Evolutionary conservation across 1,140 invertebrate species (phyloP), one percentile per base, ranked within the genome.

Genomic region (Geopemphigus sp.): DNA sequence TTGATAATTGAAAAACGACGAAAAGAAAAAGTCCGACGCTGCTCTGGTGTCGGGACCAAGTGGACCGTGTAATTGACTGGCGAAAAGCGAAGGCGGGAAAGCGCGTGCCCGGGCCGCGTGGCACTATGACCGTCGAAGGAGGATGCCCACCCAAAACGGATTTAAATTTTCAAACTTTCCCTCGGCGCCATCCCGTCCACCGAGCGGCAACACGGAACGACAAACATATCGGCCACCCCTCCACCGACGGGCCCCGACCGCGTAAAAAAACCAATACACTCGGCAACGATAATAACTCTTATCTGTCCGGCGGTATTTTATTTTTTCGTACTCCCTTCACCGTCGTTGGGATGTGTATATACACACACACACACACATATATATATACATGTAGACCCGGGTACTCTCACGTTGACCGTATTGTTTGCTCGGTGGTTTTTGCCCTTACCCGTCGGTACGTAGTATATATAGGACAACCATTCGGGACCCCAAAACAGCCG

Each of bases 11-110:
- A 72, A 72, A 72, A 72, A 54, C 68, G 68, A 54, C 50, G 47
- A 53, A 53, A 54, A 72, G 26, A 2, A 54, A 11, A 47, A 72
- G 68, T 54, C 47, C 68, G 10, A 47, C 47, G 47, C 47, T 29
- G 24, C 45, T 17, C 68, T 14, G 68, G 50, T 54, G 47, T 72
- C 17, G 19, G 22, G 26, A 10, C 47, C 68, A 54, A 72, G 68
- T 54, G 24, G 68, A 72, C 68, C 68, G 50, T 72, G 50, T 72
- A 72, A 72, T 72, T 72, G 68, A 72, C 68, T 72, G 68, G 50
- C 29, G 68, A 72, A 72, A 5, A 19, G 8, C 22, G 47, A 14
- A 50, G 47, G 47, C n/a, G n/a, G n/a, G n/a, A n/a, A n/a, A 2
- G 29, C 17, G 26, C 32, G 32, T n/a, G n/a, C n/a, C n/a, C n/a